Conservation (phyloP, 2,797 vertebrate species). For the Argya squamiceps region DNA sequence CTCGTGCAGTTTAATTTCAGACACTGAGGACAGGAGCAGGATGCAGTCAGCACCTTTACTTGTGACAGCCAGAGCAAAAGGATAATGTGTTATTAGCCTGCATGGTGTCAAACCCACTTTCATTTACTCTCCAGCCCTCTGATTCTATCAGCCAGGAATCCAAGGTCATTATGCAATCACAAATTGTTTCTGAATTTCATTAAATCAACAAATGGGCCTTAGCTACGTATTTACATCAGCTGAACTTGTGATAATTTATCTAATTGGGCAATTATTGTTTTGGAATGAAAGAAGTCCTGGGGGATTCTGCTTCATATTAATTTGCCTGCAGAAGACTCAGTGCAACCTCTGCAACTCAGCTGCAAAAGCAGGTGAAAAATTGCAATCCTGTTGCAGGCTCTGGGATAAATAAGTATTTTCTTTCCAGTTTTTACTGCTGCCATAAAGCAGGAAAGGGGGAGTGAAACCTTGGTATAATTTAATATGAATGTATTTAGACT, state of each 20-base stretch:
- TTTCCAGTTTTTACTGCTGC: neutral
- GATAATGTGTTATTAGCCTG: neutral
- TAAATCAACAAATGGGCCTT: slow-evolving; percentile 60
- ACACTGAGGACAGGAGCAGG: neutral
- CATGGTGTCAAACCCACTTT: neutral
- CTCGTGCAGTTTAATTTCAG: neutral
- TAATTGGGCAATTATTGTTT: slow-evolving; percentile 4
- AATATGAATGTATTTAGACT: neutral
- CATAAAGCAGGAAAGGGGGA: neutral
- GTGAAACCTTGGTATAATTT: neutral
- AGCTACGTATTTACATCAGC: slow-evolving; percentile 19
- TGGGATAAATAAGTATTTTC: neutral
- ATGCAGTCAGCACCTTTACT: neutral
- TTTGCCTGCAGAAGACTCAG: neutral
- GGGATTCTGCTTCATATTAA: neutral
- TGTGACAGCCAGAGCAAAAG: neutral
- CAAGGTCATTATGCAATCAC: slow-evolving; percentile 34
- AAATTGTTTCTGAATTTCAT: slow-evolving; percentile 66
- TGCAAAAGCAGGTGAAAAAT: neutral
- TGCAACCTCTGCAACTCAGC: neutral
- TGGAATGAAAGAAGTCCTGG: neutral
- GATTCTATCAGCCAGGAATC: slow-evolving; percentile 50
- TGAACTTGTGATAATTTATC: slow-evolving; percentile 45
- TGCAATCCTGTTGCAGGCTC: neutral
- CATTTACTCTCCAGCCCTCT: neutral